A percentile compares a stretch with the other conserved stretches of the same genome.
These are phyloP conservation scores for Passer domesticus DNA, from an alignment of 2,113 vertebrate species.

Conservation along the genomic window DNA sequence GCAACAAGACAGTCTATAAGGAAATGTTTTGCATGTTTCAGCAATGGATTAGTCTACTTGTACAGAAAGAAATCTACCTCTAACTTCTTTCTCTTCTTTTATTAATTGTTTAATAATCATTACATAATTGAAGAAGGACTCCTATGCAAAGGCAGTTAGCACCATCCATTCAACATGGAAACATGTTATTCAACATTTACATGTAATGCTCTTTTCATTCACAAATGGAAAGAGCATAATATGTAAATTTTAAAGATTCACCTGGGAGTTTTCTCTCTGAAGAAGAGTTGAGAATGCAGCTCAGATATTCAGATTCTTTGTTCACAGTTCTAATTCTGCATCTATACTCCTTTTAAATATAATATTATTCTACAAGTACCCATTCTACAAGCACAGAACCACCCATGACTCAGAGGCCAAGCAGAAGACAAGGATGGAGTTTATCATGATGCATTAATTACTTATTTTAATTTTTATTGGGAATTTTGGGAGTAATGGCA, in stretches of 20 bases:
- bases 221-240: neutral
- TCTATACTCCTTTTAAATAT: neutral
- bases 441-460: conserved; percentile 12
- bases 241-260: neutral
- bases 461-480: conserved; percentile 14
- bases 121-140: neutral
- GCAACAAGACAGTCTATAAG: neutral
- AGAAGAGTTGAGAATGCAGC: neutral
- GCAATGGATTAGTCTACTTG: neutral
- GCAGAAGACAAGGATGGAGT: conserved; percentile 12
- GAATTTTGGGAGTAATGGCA: conserved; percentile 24
- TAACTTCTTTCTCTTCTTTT: neutral
- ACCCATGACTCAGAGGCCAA: conserved; percentile 14
- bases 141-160: neutral
- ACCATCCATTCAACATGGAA: neutral
- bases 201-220: no score
- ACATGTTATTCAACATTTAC: no score
- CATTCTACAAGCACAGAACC: neutral
- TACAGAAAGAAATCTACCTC: neutral
- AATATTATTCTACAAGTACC: neutral
- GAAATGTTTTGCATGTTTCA: neutral
- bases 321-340: neutral
- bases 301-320: neutral
- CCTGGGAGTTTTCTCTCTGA: neutral
- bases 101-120: neutral